Evolutionary conservation across 1,140 invertebrate genomes (phyloP).

Genomic region (Drosophila funebris): DNA sequence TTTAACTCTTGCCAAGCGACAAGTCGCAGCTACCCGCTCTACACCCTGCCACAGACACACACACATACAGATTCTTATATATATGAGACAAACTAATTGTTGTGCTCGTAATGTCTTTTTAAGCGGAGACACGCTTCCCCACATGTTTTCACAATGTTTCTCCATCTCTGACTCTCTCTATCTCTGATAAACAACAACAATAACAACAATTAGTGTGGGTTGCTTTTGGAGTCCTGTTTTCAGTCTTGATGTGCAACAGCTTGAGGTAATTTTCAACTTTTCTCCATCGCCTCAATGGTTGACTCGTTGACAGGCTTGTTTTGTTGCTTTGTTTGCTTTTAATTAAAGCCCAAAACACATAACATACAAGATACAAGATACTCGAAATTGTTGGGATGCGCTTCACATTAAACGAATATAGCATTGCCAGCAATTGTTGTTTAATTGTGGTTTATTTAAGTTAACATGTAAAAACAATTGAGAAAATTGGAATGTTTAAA

Average conservation of each 20-base stretch:
- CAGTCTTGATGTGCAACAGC: slow-evolving; percentile 65
- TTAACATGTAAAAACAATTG: no score
- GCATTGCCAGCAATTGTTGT: slow-evolving; percentile 12
- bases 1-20: slow-evolving; percentile 74
- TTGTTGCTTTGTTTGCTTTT: slow-evolving; percentile 75
- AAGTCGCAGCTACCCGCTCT: not conserved
- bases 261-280: slow-evolving; percentile 82
- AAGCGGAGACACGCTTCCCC: slow-evolving; percentile 69
- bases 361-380: slow-evolving; percentile 33
- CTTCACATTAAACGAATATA: slow-evolving; percentile 11
- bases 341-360: slow-evolving; percentile 73
- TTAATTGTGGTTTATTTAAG: slow-evolving; percentile 19
- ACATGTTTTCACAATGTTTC: slow-evolving; percentile 78
- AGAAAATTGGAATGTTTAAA: no score
- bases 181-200: slow-evolving; percentile 62
- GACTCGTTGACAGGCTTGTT: slow-evolving; percentile 69
- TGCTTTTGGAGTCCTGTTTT: slow-evolving; percentile 4
- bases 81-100: slow-evolving; percentile 82
- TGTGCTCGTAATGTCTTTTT: slow-evolving; percentile 78
- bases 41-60: not conserved
- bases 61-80: not conserved
- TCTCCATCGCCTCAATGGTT: slow-evolving; percentile 23
- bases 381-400: not conserved
- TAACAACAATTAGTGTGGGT: slow-evolving; percentile 39
- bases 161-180: no score